These are phyloP conservation scores for Pachyseris speciosa DNA, from an alignment of 64 coral and sea anemone genomes.

Conservation along the genomic window DNA sequence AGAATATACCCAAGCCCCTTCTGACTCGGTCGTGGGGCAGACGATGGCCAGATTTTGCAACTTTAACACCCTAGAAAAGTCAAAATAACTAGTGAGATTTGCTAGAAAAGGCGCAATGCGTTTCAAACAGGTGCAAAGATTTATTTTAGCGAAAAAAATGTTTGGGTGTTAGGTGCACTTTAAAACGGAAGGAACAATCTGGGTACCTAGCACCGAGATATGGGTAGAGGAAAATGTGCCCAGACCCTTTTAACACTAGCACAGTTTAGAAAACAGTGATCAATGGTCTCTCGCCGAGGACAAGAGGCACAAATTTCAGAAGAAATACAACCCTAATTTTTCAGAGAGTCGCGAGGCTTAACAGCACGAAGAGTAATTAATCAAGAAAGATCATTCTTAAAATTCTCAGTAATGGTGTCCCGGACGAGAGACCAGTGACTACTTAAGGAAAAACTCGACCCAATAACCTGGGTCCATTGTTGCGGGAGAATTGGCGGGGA, in stretches of 20 bases:
- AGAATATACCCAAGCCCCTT: no score
- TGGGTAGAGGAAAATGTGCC: not conserved
- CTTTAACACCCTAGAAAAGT: no score
- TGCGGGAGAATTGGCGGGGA: not conserved
- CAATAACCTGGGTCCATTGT: not conserved
- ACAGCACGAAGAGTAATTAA: not conserved
- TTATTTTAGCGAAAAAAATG: no score
- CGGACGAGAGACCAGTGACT: not conserved
- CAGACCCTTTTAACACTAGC: not conserved
- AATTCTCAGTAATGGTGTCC: not conserved
- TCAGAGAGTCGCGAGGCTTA: not conserved
- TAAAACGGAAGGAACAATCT: not conserved
- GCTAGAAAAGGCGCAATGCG: no score
- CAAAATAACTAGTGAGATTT: no score
- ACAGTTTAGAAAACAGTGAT: not conserved
- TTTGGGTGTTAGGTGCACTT: no score
- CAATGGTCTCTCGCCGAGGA: not conserved
- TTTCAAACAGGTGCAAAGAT: no score
- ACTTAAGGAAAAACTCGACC: not conserved
- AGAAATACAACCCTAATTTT: not conserved
- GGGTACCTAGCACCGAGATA: not conserved
- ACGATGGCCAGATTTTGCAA: no score
- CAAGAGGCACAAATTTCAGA: not conserved
- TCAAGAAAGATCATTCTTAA: not conserved
- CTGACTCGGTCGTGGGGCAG: no score